Evolutionary conservation across 2,113 vertebrate genomes (phyloP).

Genomic region (Propithecus coquereli): DNA sequence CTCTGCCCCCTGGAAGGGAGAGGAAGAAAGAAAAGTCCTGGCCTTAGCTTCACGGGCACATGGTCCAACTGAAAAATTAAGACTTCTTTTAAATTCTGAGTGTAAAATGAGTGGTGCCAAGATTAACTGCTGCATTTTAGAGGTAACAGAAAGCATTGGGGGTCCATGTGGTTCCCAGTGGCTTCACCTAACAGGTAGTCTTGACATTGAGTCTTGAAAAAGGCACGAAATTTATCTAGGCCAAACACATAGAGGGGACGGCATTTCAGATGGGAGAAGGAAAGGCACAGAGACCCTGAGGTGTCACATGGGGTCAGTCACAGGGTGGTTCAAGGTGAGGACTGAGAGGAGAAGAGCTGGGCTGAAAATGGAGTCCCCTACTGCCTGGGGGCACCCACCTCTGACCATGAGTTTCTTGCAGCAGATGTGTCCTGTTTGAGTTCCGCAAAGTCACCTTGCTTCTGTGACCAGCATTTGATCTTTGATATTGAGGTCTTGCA

Average conservation of each 20-base stretch:
- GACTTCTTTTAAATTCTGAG: background rate
- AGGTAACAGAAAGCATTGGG: too few relatives aligned
- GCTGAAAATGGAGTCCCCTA: rapidly evolving
- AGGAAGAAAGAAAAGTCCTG: background rate
- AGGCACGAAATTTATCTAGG: background rate
- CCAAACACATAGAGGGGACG: background rate
- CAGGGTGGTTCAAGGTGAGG: background rate
- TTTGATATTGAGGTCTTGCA: background rate
- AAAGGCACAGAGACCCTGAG: background rate
- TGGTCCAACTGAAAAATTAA: too few relatives aligned
- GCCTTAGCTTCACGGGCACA: rapidly evolving
- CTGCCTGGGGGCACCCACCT: background rate
- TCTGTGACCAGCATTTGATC: background rate
- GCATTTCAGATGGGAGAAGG: background rate
- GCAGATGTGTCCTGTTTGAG: too few relatives aligned
- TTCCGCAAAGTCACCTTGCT: background rate
- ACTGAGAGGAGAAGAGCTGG: background rate
- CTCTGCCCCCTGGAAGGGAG: background rate
- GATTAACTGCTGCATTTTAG: rapidly evolving
- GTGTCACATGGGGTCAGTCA: too few relatives aligned
- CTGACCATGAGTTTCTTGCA: background rate
- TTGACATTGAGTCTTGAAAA: background rate
- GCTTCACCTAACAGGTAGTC: background rate
- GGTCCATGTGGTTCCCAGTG: background rate
- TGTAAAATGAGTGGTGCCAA: rapidly evolving